phyloP scores from a whole-genome alignment of 2,888 invertebrate species.

The Coleophora flavipennella region DNA sequence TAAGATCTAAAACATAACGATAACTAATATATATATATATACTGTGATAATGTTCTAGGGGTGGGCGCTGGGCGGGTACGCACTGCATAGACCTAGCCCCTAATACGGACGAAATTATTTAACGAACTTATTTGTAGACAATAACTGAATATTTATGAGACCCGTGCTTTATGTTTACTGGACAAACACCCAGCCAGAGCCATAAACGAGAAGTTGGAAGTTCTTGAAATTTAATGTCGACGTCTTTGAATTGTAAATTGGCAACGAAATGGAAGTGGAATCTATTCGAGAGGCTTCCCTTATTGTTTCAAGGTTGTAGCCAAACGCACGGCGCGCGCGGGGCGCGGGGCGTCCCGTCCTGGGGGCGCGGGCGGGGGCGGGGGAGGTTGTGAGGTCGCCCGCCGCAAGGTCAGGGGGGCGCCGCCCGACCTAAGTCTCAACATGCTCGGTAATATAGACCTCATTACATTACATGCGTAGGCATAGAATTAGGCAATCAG shows the following conservation, averaged over 20 bases:
- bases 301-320: constrained; percentile 47
- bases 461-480: neutral
- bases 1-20: too few species aligned
- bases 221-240: neutral
- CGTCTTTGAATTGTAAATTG: constrained; percentile 23
- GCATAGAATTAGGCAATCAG: too few species aligned
- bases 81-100: too few species aligned
- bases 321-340: constrained; percentile 28
- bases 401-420: constrained; percentile 34
- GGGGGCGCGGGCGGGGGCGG: constrained; percentile 19
- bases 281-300: constrained; percentile 35
- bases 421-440: constrained; percentile 28
- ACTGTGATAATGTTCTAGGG: too few species aligned
- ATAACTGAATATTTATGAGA: too few species aligned
- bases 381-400: constrained; percentile 53
- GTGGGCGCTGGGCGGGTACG: too few species aligned
- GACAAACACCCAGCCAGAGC: too few species aligned
- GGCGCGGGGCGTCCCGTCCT: constrained; percentile 41
- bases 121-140: too few species aligned
- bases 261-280: constrained; percentile 29
- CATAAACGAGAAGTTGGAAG: neutral
- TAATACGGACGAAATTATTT: too few species aligned
- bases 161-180: too few species aligned
- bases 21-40: too few species aligned
- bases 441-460: constrained; percentile 22